Evolutionary conservation across 2,888 invertebrate species (phyloP).

Genomic region (Neuroscelio doddi): DNA sequence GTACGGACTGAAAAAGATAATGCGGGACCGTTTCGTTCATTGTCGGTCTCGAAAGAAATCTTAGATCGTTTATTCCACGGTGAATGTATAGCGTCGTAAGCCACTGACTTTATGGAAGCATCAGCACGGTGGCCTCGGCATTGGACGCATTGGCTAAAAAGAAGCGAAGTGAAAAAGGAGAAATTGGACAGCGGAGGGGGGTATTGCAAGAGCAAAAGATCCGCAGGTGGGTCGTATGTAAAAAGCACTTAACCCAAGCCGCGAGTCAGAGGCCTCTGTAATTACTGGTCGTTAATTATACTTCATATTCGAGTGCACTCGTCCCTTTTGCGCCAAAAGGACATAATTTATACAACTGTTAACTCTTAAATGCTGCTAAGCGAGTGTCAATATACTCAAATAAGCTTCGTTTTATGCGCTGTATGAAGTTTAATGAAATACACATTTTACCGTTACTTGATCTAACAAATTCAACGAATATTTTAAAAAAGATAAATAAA

Average conservation of each 20-base stretch:
- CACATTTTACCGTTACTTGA: too few species aligned
- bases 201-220: not conserved
- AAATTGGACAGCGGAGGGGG: not conserved
- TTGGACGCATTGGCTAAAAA: not conserved
- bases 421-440: too few species aligned
- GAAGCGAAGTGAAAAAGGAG: not conserved
- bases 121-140: not conserved
- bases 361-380: not conserved
- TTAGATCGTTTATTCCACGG: not conserved
- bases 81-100: not conserved
- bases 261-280: not conserved
- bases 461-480: too few species aligned
- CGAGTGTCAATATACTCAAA: too few species aligned
- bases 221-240: slow-evolving; percentile 1
- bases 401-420: too few species aligned
- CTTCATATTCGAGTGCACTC: not conserved
- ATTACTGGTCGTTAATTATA: slow-evolving; percentile 1
- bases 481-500: too few species aligned
- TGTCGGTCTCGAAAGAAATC: not conserved
- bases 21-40: not conserved
- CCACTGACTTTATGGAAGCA: not conserved
- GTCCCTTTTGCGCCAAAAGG: not conserved
- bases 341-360: not conserved
- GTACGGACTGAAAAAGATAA: not conserved
- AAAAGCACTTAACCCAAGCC: not conserved